Evolutionary conservation across 1,140 invertebrate species (phyloP), one percentile per base, ranked within the genome.

Genomic region (Forficula auricularia): DNA sequence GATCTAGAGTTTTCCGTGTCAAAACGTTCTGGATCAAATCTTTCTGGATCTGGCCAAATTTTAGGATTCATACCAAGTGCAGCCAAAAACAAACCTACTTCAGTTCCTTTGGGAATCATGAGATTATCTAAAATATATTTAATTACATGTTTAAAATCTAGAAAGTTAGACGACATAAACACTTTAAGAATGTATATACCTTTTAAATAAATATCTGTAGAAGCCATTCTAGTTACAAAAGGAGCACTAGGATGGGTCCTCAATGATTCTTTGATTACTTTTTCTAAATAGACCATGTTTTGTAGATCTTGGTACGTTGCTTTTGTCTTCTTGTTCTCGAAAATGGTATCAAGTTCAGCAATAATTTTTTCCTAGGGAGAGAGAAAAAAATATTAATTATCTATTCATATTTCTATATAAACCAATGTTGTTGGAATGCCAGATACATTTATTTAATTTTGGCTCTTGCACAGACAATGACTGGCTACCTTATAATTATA

Each of bases 191-290:
- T 4, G 15, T 13, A n/a, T 40, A 31, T 19, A 15, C 2, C 32
- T 31, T n/a, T n/a, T n/a, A n/a, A n/a, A n/a, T 42, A 15, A 3
- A 56, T 12, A 57, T 35, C 50, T 43, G 66, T 52, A 8, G 58
- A 65, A 31, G 68, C 57, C 6, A 61, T 54, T 19, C 73, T 51
- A 2, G 60, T 67, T 27, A 72, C 67, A 6, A 72, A 50, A 3
- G 74, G 72, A 8, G 75, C 73, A 18, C 71, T 70, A 10, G 77
- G 76, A 57, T 70, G 77, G 37, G 77, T 47, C 44, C 76, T 58
- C 40, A 78, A 45, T 8, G 67, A 64, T 56, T 79, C 75, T 49
- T 72, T 73, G 3, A 79, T 60, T 1, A 70, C 67, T 42, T 66
- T 63, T 44, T 74, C 73, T 15, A 76, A 59, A 48, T 77, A 75